Evolutionary conservation across 2,888 invertebrate genomes (phyloP), one percentile per base, ranked within the genome.

Genomic region (Yponomeuta sedellus): DNA sequence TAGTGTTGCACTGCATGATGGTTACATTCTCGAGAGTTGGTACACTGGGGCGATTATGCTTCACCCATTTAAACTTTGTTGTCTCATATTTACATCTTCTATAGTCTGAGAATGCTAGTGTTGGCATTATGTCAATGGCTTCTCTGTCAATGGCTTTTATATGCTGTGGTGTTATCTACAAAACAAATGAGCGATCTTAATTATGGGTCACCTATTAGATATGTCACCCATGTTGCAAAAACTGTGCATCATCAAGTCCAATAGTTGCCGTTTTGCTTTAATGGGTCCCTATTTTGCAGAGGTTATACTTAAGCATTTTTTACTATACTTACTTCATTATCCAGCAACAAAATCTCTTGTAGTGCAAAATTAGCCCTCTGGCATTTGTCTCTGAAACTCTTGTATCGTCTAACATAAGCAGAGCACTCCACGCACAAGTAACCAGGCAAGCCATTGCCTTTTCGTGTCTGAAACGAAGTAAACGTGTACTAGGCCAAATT

Each of bases 351-450:
- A 68, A 89, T 73, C 74, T 87, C 82, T 66, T 78, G 76, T 63
- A 91, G 73, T 52, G 80, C 72, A 70, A 77, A 90, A 73, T 85
- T 76, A 5, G 89, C 82, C 67, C 82, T 77, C 61, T 88, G 86
- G 71, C 90, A 89, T 79, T 81, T 87, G 19, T 81, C 78, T 65
- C 85, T 79, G 71, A 90, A 91, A 64, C 76, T 80, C 64, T 75
- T 78, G 64, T 76, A 87, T 3, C 77, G 77, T 70, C 71, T 80
- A 5, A 88, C 74, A 67, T 79, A 78, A 2, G 81, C 79, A 64
- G 72, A 69, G 71, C 90, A 91, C 70, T 82, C 81, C 61, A 78
- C 75, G 73, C 90, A 91, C 67, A 91, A 73, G 71, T 84, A 85
- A 66, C 82, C 77, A 4, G 88, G 88, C 69, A 88, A 71, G 0